phyloP scores from a whole-genome alignment of 2,113 vertebrate genomes.

The Microcebus murinus region DNA sequence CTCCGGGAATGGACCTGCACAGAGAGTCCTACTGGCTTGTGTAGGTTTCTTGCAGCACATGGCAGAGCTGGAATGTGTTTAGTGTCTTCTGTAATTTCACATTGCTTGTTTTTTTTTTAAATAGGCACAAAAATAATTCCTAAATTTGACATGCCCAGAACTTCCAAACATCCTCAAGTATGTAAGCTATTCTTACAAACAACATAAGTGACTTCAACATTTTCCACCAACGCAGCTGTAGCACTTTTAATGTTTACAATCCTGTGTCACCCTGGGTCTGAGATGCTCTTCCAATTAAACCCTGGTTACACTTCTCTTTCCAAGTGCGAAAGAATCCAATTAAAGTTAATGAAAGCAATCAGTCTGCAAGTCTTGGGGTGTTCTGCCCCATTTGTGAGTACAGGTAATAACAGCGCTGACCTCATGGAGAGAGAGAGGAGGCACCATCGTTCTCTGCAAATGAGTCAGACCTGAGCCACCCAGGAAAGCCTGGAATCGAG shows the following conservation, averaged over 20 bases:
- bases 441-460: constrained; percentile 72
- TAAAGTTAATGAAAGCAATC: constrained; percentile 87
- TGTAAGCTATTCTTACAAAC: constrained; percentile 52
- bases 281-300: constrained; percentile 80
- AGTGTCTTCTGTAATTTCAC: not conserved
- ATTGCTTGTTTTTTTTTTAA: constrained; percentile 24
- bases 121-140: constrained; percentile 48
- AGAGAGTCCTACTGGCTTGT: not conserved
- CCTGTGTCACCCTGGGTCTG: constrained; percentile 74
- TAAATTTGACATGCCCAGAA: constrained; percentile 63
- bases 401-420: constrained; percentile 73
- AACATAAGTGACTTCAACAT: constrained; percentile 58
- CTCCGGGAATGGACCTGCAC: not conserved
- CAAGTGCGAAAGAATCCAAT: constrained; percentile 83
- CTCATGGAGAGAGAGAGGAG: constrained; percentile 67
- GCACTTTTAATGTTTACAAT: constrained; percentile 80
- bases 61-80: not conserved
- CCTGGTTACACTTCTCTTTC: constrained; percentile 76
- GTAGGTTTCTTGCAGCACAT: not conserved
- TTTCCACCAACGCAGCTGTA: constrained; percentile 74
- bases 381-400: constrained; percentile 77
- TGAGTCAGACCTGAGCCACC: constrained; percentile 70
- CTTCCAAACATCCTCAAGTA: constrained; percentile 12
- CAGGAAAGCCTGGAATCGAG: not conserved
- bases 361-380: constrained; percentile 75